Conservation (phyloP, 2,113 vertebrate genomes). For the Tretioscincus oriximinensis region DNA sequence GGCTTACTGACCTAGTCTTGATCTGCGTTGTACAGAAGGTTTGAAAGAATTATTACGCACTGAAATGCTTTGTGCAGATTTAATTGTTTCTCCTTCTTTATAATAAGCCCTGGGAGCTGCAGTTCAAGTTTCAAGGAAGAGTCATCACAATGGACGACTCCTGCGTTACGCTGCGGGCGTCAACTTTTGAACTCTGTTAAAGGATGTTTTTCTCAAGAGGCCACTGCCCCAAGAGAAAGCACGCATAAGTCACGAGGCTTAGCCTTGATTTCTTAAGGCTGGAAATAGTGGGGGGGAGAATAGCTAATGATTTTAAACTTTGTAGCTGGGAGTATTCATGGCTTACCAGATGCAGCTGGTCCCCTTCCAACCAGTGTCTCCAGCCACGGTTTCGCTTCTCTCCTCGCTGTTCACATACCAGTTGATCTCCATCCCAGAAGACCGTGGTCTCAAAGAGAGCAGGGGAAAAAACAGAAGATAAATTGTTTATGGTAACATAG, state of each 20-base stretch:
- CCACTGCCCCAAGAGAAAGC: slow-evolving; percentile 3
- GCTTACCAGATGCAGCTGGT: slow-evolving; percentile 86
- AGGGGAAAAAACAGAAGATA: background rate
- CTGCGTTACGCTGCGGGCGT: background rate
- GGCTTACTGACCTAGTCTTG: background rate
- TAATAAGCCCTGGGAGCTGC: background rate
- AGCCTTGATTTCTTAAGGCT: slow-evolving; percentile 7
- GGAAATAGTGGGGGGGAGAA: background rate
- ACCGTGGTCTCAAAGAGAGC: slow-evolving; percentile 78
- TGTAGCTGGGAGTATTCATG: fast-evolving
- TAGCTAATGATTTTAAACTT: background rate
- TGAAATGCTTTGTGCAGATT: background rate
- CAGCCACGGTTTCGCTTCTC: slow-evolving; percentile 91
- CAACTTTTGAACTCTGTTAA: slow-evolving; percentile 50
- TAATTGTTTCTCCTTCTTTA: background rate
- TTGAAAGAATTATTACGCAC: background rate
- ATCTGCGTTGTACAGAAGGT: background rate
- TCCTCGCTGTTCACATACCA: slow-evolving; percentile 86
- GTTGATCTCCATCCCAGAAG: slow-evolving; percentile 86
- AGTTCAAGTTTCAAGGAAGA: background rate
- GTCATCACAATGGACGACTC: background rate
- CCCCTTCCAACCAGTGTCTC: slow-evolving; percentile 88
- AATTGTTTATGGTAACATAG: too few relatives aligned
- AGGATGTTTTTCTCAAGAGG: slow-evolving; percentile 53
- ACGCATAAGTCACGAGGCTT: background rate